These are phyloP conservation scores for Menidia beryllina DNA, from an alignment of 2,113 vertebrate species.

Conservation along the genomic window DNA sequence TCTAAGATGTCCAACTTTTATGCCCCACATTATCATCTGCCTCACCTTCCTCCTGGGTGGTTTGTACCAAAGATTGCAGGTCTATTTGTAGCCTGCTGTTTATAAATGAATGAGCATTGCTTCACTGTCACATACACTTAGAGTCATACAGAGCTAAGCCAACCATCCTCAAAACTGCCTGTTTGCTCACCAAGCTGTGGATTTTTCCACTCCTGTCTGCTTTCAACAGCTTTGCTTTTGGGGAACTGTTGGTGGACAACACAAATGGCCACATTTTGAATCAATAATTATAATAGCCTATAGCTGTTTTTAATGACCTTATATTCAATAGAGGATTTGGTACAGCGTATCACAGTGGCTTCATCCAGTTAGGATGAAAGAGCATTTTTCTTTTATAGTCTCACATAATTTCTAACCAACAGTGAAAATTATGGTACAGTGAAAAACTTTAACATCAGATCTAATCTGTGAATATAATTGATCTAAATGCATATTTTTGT, in stretches of 20 bases:
- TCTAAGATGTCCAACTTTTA: constrained; percentile 54
- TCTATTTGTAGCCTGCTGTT: constrained; percentile 73
- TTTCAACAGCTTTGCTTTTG: neutral
- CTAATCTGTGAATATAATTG: too few relatives aligned
- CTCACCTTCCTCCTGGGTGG: constrained; percentile 45
- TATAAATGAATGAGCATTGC: constrained; percentile 72
- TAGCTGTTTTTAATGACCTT: neutral
- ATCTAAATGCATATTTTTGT: too few relatives aligned
- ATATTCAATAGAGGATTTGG: too few relatives aligned
- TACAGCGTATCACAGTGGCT: neutral
- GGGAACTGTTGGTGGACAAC: constrained; percentile 9
- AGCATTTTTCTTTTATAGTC: neutral
- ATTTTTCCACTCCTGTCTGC: neutral
- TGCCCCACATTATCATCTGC: constrained; percentile 13
- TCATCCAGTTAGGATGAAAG: neutral
- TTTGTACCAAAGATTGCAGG: constrained; percentile 46
- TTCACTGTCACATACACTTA: constrained; percentile 56
- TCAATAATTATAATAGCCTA: neutral
- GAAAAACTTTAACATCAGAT: neutral
- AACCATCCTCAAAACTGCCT: constrained; percentile 17
- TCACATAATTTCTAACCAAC: neutral
- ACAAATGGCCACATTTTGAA: neutral
- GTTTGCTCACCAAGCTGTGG: neutral
- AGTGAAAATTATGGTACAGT: neutral
- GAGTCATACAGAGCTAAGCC: constrained; percentile 35